Percentiles rank a stretch among this genome's conserved stretches.
These are phyloP conservation scores for Tricholaema leucomelas DNA, from an alignment of 2,113 vertebrate species.

Conservation along the genomic window DNA sequence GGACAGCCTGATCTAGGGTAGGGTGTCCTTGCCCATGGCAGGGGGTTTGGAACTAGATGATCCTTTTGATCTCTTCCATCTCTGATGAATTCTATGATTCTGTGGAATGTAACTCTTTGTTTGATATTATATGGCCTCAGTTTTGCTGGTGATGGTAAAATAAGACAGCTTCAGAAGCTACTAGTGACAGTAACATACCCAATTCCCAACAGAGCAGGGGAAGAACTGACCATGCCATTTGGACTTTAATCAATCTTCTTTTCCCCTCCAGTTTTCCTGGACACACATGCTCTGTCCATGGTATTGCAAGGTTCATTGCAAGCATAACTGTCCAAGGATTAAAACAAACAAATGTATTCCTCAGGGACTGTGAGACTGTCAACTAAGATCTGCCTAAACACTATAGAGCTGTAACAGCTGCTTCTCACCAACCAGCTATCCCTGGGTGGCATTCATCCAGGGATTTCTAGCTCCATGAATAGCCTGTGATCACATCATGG, in stretches of 20 bases:
- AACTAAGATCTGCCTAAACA: background rate
- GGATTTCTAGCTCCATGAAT: background rate
- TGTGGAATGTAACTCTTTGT: background rate
- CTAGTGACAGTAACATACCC: background rate
- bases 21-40: no score
- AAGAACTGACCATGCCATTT: background rate
- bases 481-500: background rate
- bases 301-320: background rate
- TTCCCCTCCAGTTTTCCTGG: accelerated
- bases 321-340: background rate
- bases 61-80: no score
- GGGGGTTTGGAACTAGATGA: no score
- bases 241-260: background rate
- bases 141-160: background rate
- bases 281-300: background rate
- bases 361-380: background rate
- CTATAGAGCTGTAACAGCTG: background rate
- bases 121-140: background rate
- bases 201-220: background rate
- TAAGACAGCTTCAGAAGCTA: background rate
- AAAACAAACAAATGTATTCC: background rate
- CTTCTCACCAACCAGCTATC: background rate
- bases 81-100: no score
- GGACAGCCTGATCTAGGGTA: no score
- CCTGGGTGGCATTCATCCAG: background rate